Base-by-base conservation (phyloP, 2,888 invertebrate genomes). In the Aquatica leii region DNA sequence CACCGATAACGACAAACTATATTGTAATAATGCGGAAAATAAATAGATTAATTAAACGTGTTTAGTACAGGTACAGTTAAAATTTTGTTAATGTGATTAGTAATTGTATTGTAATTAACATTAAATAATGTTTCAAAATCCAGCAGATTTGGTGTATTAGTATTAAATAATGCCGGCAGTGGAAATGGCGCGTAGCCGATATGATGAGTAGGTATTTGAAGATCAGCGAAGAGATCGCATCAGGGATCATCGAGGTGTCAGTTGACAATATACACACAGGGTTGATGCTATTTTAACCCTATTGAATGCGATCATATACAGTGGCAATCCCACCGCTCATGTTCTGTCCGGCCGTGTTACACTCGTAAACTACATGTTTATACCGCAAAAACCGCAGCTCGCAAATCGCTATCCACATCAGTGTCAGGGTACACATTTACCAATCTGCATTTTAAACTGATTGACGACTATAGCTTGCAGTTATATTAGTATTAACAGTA, bases 341-440 rank as follows among this genome's bases (percentile, higher is more conserved):
- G 78, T 79, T 78, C 78, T 77, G 79, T 77, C 78, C 78, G 76
- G 74, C 76, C 69, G 72, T 73, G 73, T 74, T 75, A 78, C 78
- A 78, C 80, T 80, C 80, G 81, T 81, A 81, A 80, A 81, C 80
- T 80, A 80, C 74, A 80, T 81, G 81, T 81, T 82, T 82, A 81
- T 81, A 78, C 82, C 82, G 78, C 81, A 81, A 81, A 82, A 82
- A 82, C 82, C 82, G 79, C 81, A 77, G 77, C 79, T 81, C 81
- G 80, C 81, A 81, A 82, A 82, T 82, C 81, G 80, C 78, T 78
- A 77, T 78, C 76, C 76, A 73, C 78, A 80, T 80, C 80, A 79
- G 80, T 78, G 79, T 79, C 78, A 79, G 71, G 69, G 69, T 71
- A 72, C 72, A 76, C 77, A 77, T 79, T 79, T 78, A 78, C 78